These are phyloP conservation scores for Leucophenga varia DNA, from an alignment of 1,140 invertebrate genomes.

Conservation along the genomic window DNA sequence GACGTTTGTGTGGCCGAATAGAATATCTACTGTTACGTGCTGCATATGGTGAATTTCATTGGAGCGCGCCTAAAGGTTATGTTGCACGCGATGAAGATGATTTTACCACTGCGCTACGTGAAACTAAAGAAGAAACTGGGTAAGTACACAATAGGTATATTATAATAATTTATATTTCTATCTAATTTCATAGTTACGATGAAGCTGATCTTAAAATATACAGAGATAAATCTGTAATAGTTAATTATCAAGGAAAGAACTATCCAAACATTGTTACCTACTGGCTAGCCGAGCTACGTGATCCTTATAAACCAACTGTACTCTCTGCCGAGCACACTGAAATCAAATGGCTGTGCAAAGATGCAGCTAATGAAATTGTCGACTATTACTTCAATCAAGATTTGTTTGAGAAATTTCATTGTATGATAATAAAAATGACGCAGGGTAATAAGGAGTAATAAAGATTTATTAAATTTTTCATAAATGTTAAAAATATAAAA, in stretches of 20 bases:
- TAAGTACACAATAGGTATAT: neutral
- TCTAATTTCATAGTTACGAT: slow-evolving; percentile 28
- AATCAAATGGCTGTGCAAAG: slow-evolving; percentile 72
- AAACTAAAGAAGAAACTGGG: slow-evolving; percentile 89
- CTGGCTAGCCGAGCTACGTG: slow-evolving; percentile 79
- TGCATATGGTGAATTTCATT: slow-evolving; percentile 72
- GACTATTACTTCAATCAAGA: slow-evolving; percentile 71
- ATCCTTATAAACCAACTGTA: slow-evolving; percentile 64
- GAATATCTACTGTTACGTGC: slow-evolving; percentile 73
- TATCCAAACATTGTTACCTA: slow-evolving; percentile 82
- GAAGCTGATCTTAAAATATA: slow-evolving; percentile 64
- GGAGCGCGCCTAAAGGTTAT: slow-evolving; percentile 83
- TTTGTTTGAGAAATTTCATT: slow-evolving; percentile 67
- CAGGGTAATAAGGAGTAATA: neutral
- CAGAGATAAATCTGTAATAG: slow-evolving; percentile 62
- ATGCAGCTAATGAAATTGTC: slow-evolving; percentile 68
- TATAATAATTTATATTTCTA: neutral
- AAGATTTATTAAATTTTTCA: too few species aligned
- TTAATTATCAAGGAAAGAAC: slow-evolving; percentile 71
- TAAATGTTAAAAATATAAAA: too few species aligned
- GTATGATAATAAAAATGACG: slow-evolving; percentile 59
- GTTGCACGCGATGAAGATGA: slow-evolving; percentile 83
- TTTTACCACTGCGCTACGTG: slow-evolving; percentile 77
- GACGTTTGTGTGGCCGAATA: slow-evolving; percentile 60
- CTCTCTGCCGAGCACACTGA: slow-evolving; percentile 82